phyloP scores from a whole-genome alignment of 2,797 vertebrate species.

The Kryptopterus vitreolus region DNA sequence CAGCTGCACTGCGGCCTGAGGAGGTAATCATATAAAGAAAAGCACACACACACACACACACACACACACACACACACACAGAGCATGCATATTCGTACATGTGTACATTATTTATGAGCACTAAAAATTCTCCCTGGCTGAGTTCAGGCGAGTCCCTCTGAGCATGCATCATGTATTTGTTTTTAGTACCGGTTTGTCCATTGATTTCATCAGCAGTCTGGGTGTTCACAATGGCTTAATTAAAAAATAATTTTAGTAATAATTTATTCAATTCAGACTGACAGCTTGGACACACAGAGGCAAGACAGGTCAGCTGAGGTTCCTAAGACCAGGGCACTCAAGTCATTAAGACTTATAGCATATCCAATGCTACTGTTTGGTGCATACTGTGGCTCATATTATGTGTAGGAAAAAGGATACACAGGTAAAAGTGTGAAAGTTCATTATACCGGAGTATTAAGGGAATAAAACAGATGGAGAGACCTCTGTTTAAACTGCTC shows the following conservation, averaged over 20 bases:
- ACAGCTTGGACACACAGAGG: neutral
- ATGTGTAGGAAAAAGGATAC: neutral
- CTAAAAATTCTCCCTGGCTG: neutral
- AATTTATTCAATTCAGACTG: neutral
- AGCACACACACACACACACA: no score
- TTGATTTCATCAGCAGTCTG: neutral
- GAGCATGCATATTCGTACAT: neutral
- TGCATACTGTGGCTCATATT: neutral
- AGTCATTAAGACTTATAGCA: neutral
- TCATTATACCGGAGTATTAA: conserved; percentile 3
- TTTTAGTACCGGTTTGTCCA: neutral
- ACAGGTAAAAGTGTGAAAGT: neutral
- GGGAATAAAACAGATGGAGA: neutral
- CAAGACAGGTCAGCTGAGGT: neutral
- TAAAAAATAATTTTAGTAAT: no score
- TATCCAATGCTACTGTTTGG: neutral
- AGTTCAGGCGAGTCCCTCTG: neutral
- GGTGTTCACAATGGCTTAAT: no score
- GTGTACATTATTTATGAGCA: conserved; percentile 7
- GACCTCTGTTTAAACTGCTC: conserved; percentile 9
- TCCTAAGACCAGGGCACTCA: neutral
- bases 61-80: neutral
- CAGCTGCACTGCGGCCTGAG: neutral
- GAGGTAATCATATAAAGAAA: neutral
- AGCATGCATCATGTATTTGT: conserved; percentile 2